Evolutionary conservation across 2,113 vertebrate species (phyloP), one percentile per base, ranked within the genome.

Genomic region (Macrotus californicus): DNA sequence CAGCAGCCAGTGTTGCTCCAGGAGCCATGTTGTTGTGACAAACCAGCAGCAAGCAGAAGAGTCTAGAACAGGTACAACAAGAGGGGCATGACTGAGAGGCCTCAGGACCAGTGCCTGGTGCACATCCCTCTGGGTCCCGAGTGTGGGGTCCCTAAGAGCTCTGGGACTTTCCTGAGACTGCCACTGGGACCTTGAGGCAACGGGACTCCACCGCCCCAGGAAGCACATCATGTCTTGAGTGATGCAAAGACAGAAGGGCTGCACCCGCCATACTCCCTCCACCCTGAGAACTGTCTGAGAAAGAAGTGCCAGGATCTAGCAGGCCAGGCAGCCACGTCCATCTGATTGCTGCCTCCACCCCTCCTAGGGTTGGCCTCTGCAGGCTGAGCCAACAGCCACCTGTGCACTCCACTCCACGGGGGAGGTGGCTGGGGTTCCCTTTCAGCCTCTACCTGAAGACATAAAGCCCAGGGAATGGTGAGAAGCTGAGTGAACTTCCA

Each of bases 151-250:
- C 72, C 26, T 41, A 5, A 18, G n/a, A 14, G 16, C 6, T 41
- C 79, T 26, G 34, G 36, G 29, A 7, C 48, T 16, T 6, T 82
- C 61, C 59, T 48, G 29, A 43, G 77, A 81, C 15, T 0, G 0
- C 19, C 50, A 2, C 26, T 10, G 43, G 46, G 34, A 24, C 15
- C 31, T 39, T 0, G 59, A 46, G 52, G 41, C 41, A 5, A 1
- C 0, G 0, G 50, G 31, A 52, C 34, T 48, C 24, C 36, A 12
- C 1, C 0, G 41, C 3, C 2, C n/a, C 82, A 16, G 26, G 29
- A 64, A 43, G 19, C 2, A 0, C 26, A 8, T 3, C 14, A 2
- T 16, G 48, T 34, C 46, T n/a, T 15, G 39, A 59, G 29, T 31
- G 39, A 39, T 0, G 2, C 24, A 41, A 5, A 82, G 75, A 29